These are phyloP conservation scores for Acropternis orthonyx DNA, from an alignment of 2,797 vertebrate species.

Conservation along the genomic window DNA sequence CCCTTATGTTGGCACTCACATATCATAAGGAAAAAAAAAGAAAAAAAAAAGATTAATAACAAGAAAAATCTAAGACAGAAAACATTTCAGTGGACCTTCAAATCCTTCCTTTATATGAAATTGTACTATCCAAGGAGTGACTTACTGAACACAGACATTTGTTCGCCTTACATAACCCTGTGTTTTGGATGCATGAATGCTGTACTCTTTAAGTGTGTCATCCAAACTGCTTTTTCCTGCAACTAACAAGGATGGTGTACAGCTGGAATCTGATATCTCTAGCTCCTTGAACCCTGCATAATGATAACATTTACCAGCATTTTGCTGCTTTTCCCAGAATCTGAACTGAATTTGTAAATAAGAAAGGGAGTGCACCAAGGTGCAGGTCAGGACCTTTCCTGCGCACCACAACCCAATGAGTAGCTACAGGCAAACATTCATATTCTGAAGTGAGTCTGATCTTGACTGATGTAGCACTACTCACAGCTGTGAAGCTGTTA, in stretches of 20 bases:
- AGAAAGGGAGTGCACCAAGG: background rate
- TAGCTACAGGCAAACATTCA: background rate
- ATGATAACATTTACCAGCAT: background rate
- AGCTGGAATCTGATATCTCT: background rate
- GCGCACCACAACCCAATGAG: accelerated
- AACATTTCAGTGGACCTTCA: background rate
- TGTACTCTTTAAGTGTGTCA: background rate
- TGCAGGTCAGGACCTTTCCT: background rate
- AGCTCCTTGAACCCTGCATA: background rate
- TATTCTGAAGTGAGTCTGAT: background rate
- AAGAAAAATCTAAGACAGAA: background rate
- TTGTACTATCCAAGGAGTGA: background rate
- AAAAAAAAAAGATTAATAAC: background rate
- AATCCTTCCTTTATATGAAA: background rate
- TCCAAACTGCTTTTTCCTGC: background rate
- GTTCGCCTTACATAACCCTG: background rate
- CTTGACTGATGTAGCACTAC: background rate
- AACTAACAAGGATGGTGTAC: background rate
- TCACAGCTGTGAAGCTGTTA: background rate
- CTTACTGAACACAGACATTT: background rate
- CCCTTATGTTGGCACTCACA: background rate
- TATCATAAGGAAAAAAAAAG: background rate
- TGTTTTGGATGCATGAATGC: background rate
- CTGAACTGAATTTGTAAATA: background rate
- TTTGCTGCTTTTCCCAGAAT: background rate